phyloP scores from a whole-genome alignment of 2,888 invertebrate genomes.

The Torymus auratus region DNA sequence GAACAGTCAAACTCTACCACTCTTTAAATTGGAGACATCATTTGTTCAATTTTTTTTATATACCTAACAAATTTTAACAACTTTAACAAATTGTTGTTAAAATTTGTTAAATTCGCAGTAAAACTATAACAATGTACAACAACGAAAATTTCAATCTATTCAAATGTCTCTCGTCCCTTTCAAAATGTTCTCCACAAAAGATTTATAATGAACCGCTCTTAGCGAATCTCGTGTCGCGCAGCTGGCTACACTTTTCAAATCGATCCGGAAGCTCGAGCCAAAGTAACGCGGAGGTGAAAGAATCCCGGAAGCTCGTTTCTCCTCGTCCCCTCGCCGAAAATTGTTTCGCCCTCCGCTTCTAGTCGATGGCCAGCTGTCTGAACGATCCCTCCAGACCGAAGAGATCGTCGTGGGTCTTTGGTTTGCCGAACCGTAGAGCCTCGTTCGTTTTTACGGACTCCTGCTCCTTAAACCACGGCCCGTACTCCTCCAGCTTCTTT shows the following conservation, averaged over 20 bases:
- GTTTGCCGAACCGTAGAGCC: constrained; percentile 88
- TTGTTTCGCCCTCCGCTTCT: constrained; percentile 60
- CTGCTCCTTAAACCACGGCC: constrained; percentile 89
- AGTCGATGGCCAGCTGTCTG: constrained; percentile 90
- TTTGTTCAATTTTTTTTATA: too few species aligned
- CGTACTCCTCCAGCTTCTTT: constrained; percentile 86
- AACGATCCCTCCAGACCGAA: constrained; percentile 94
- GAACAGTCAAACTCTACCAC: neutral
- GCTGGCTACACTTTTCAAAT: constrained; percentile 1
- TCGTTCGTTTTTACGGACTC: constrained; percentile 88
- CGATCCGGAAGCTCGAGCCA: neutral
- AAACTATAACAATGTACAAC: too few species aligned
- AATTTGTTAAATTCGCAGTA: too few species aligned
- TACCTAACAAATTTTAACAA: too few species aligned
- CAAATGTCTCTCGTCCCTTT: too few species aligned
- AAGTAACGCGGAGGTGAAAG: neutral
- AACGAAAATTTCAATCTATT: too few species aligned
- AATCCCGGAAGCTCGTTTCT: neutral
- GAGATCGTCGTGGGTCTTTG: constrained; percentile 90
- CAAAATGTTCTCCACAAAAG: too few species aligned
- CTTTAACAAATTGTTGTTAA: too few species aligned
- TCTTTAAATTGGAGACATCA: too few species aligned
- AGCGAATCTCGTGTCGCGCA: too few species aligned
- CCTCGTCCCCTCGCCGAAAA: neutral
- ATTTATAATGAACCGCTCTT: too few species aligned